Base-by-base conservation (phyloP, 2,888 invertebrate genomes). In the Apodemia mormo region DNA sequence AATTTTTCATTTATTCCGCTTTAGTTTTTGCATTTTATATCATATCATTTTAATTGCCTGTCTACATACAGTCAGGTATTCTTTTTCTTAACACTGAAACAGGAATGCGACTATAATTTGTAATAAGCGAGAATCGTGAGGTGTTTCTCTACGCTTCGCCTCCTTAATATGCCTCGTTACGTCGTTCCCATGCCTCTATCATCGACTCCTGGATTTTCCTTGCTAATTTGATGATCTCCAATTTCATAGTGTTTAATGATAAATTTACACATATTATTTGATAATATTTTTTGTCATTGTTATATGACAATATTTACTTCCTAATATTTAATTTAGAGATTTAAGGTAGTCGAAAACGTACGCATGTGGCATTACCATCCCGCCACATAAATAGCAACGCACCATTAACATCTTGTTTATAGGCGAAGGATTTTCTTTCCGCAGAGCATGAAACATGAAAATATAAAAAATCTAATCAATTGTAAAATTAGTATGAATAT, bases 61-160 rank as follows among this genome's bases (percentile, higher is more conserved):
- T 68, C 68, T 58, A 65, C 61, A 70, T 72, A 73, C 70, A 71
- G 69, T 68, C 71, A 72, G 58, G 30, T 30, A 61, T 30, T 72
- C 74, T 73, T 75, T 79, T 83, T 78, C 81, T 83, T 87, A 86
- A 88, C 85, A 83, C 78, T 81, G 86, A 85, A 49, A 84, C 82
- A 85, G 88, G 90, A 92, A 92, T 92, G 92, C 93, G 89, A 85
- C 80, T 87, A 92, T 92, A 92, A 93, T 92, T 92, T 90, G 92
- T 92, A 92, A 92, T 92, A 88, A 92, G 89, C 81, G 80, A 85
- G 87, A 88, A 88, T 92, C 80, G 80, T 80, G 80, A 80, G 78
- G 77, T 79, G 74, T 73, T 90, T 87, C 88, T 90, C 85, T 89
- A 87, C 89, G 90, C 85, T 86, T 87, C 84, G 85, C 83, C 83